Base-by-base conservation (phyloP, 2,888 invertebrate genomes). In the Epistrophe grossulariae region DNA sequence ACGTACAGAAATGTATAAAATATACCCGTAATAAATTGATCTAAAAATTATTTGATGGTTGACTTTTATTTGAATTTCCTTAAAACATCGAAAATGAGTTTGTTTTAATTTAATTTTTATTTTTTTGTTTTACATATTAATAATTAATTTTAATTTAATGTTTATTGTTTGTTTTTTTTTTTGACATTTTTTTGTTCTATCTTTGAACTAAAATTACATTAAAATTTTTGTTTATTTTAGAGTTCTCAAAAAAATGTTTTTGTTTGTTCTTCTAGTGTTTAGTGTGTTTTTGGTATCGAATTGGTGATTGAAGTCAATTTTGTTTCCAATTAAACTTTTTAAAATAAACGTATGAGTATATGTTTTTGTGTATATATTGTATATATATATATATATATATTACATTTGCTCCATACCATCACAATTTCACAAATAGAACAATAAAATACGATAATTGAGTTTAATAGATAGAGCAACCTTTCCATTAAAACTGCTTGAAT, bases 61-160 rank as follows among this genome's bases (percentile, higher is more conserved):
- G 62, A 62, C 24, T 62, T 62, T 64, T 64, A 64, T 45, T 64
- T 50, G 2, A 50, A 50, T 50, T 48, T 38, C 8, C 17, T 81
- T 71, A 82, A 82, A 79, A 78, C 79, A 78, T 79, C 88, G 84
- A 87, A 78, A 88, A 76, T 79, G 68, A 81, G 83, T 85, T 88
- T 77, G 57, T 83, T 84, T 80, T 84, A 81, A 62, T 57, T 62
- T 74, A 81, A 57, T 66, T 48, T 64, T 66, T 72, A 24, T 24
- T 19, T 74, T 72, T 15, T 79, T 83, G 57, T 73, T 88, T 80
- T 84, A 88, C 81, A 88, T 74, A 71, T 85, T 88, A 82, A 88
- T 87, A 88, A 84, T 85, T 84, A 80, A 80, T 74, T 84, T 80
- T 73, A 81, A 72, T 73, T 81, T 68, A 72, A 52, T 72, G 50